Percentiles rank a stretch among this genome's conserved stretches.
Evolutionary conservation across 2,113 vertebrate species (phyloP).

Genomic region (Macheiramphus alcinus): DNA sequence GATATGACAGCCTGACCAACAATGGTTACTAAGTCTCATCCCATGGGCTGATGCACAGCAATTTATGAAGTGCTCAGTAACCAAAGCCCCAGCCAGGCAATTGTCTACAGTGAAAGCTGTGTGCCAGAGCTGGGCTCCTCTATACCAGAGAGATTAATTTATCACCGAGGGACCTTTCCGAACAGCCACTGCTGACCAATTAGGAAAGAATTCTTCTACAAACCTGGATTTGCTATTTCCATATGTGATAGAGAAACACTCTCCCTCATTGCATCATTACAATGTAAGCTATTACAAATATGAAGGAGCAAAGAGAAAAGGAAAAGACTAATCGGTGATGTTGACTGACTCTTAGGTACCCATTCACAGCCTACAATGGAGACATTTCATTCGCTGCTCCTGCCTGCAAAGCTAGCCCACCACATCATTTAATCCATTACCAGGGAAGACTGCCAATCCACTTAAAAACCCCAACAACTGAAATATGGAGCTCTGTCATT

Average conservation of each 20-base stretch:
- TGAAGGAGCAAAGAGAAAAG: not conserved
- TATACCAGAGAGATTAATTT: accelerated
- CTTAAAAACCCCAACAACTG: not conserved
- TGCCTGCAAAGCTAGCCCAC: not conserved
- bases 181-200: not conserved
- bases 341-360: not conserved
- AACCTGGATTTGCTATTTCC: not conserved
- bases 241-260: accelerated
- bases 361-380: not conserved
- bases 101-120: accelerated
- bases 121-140: not conserved
- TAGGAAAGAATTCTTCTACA: not conserved
- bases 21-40: not conserved
- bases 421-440: accelerated
- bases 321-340: accelerated
- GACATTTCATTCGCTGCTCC: not conserved
- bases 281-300: not conserved
- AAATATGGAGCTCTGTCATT: not conserved
- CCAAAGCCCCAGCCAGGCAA: not conserved
- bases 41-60: not conserved
- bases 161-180: accelerated
- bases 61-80: accelerated
- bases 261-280: not conserved
- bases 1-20: not conserved
- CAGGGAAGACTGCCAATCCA: not conserved